phyloP scores from a whole-genome alignment of 2,888 invertebrate genomes.

The Incurvaria masculella region DNA sequence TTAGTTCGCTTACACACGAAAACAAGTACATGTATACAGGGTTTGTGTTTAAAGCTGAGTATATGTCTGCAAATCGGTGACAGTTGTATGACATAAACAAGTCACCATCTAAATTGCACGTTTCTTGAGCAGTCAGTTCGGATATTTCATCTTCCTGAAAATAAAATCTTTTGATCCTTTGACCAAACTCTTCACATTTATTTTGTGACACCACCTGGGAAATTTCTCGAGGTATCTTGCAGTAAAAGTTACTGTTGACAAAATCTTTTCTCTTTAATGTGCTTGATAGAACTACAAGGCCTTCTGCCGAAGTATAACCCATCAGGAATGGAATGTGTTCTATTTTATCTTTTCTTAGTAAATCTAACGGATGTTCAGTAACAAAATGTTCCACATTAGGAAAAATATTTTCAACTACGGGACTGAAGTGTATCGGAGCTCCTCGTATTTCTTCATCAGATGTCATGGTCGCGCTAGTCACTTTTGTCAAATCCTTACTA shows the following conservation, averaged over 20 bases:
- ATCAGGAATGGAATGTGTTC: constrained; percentile 28
- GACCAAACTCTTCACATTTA: constrained; percentile 17
- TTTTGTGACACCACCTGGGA: constrained; percentile 13
- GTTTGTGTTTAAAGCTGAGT: constrained; percentile 16
- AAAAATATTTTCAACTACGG: constrained; percentile 31
- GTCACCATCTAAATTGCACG: constrained; percentile 23
- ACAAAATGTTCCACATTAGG: constrained; percentile 26
- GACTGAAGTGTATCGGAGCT: constrained; percentile 28
- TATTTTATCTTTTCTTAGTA: constrained; percentile 23
- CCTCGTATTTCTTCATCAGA: constrained; percentile 27
- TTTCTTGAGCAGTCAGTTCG: constrained; percentile 13
- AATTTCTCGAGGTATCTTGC: constrained; percentile 22
- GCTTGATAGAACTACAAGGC: constrained; percentile 16
- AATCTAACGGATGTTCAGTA: constrained; percentile 23
- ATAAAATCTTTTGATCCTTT: constrained; percentile 20
- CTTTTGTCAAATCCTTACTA: constrained; percentile 22
- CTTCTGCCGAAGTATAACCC: constrained; percentile 21
- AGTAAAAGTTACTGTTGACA: constrained; percentile 20
- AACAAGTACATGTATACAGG: constrained; percentile 31
- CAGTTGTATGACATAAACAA: constrained; percentile 25
- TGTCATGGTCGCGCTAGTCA: constrained; percentile 24
- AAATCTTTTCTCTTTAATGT: constrained; percentile 19
- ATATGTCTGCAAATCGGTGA: constrained; percentile 26
- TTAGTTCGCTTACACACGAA: constrained; percentile 30
- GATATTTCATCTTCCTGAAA: constrained; percentile 18